Conservation (phyloP, 2,888 invertebrate species). For the Meteorus cinctellus region DNA sequence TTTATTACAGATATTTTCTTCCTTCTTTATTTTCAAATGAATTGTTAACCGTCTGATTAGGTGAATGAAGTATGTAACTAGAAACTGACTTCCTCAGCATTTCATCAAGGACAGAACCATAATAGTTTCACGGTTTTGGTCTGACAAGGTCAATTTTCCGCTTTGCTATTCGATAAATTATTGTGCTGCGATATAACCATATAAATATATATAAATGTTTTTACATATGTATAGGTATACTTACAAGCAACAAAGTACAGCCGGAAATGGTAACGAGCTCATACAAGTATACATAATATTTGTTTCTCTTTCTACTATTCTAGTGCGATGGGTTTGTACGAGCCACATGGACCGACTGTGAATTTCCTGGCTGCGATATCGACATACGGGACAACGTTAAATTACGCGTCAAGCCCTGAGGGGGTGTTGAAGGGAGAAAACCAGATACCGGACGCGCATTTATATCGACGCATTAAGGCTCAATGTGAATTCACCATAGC, state of each 20-base stretch:
- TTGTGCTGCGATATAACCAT: background rate
- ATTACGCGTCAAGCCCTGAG: constrained; percentile 52
- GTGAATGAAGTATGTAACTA: too few species aligned
- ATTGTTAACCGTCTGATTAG: too few species aligned
- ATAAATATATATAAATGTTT: constrained; percentile 17
- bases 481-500: constrained; percentile 7
- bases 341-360: constrained; percentile 18
- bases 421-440: constrained; percentile 48
- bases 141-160: background rate
- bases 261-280: constrained; percentile 8
- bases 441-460: constrained; percentile 60
- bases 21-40: too few species aligned
- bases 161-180: constrained; percentile 2
- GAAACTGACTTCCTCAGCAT: background rate
- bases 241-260: background rate
- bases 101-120: background rate
- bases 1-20: too few species aligned
- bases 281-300: constrained; percentile 2
- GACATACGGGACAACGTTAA: constrained; percentile 52
- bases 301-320: background rate
- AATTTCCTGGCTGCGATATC: constrained; percentile 56
- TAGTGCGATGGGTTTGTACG: background rate
- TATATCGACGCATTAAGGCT: constrained; percentile 60
- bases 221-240: background rate
- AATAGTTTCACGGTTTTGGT: background rate